phyloP scores from a whole-genome alignment of 2,888 invertebrate genomes.

The Clistopyga incitator region DNA sequence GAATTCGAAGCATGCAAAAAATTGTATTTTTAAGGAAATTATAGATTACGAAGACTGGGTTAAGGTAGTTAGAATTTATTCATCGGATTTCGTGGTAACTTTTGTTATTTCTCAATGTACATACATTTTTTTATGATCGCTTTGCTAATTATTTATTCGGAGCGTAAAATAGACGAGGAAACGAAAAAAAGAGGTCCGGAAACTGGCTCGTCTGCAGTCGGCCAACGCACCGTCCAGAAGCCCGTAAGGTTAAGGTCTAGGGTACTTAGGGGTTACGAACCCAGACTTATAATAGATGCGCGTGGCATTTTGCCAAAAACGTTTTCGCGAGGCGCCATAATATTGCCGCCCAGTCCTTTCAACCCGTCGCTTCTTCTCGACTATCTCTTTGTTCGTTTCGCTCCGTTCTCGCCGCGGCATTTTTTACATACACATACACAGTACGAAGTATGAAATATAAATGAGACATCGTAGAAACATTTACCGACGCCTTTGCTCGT shows the following conservation, averaged over 20 bases:
- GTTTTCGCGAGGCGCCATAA: constrained; percentile 71
- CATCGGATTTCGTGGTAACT: no score
- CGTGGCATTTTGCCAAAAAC: constrained; percentile 72
- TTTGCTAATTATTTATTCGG: constrained; percentile 27
- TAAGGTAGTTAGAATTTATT: no score
- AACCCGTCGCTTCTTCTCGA: constrained; percentile 42
- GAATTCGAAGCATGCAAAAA: no score
- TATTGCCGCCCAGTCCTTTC: constrained; percentile 67
- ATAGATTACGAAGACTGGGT: no score
- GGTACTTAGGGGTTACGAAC: constrained; percentile 66
- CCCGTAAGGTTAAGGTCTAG: constrained; percentile 73
- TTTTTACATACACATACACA: constrained; percentile 27
- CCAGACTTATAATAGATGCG: constrained; percentile 70
- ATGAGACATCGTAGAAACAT: constrained; percentile 61
- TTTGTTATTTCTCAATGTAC: no score
- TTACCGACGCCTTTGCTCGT: constrained; percentile 35
- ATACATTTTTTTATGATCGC: neutral
- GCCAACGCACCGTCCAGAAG: constrained; percentile 21
- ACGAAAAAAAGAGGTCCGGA: constrained; percentile 21
- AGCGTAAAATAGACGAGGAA: constrained; percentile 24
- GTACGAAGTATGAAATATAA: constrained; percentile 50
- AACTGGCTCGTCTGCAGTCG: constrained; percentile 19
- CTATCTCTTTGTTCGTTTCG: constrained; percentile 62
- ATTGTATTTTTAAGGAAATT: no score
- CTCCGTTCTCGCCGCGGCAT: constrained; percentile 33